phyloP scores from a whole-genome alignment of 2,888 invertebrate species.

The Epinotia demarniana region DNA sequence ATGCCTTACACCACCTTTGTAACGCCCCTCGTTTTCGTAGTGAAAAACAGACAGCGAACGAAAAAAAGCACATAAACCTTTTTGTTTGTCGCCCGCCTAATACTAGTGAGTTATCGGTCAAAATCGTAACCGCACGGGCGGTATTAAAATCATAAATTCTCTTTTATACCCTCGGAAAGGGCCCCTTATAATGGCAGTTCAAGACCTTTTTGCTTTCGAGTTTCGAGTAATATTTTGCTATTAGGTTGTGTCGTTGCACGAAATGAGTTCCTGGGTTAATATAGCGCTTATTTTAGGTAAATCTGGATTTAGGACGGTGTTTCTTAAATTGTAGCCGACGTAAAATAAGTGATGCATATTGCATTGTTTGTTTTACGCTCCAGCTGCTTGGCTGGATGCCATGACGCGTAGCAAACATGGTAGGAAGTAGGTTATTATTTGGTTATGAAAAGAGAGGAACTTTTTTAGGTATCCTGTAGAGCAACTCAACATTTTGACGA shows the following conservation, averaged over 20 bases:
- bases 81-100: conserved; percentile 33
- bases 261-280: conserved; percentile 36
- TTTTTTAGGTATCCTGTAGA: neutral
- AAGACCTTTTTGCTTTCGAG: conserved; percentile 37
- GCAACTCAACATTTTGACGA: too few relatives aligned
- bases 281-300: conserved; percentile 20
- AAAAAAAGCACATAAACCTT: conserved; percentile 18
- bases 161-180: conserved; percentile 31
- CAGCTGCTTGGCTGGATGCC: neutral
- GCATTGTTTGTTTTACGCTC: neutral
- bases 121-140: conserved; percentile 5
- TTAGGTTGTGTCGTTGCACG: conserved; percentile 41
- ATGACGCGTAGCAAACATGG: neutral
- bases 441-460: neutral
- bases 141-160: conserved; percentile 42
- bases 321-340: neutral
- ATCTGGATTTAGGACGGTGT: conserved; percentile 35
- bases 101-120: conserved; percentile 35
- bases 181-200: conserved; percentile 27
- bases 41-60: neutral
- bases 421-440: neutral
- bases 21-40: too few relatives aligned
- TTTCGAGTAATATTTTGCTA: conserved; percentile 38
- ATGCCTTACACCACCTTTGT: too few relatives aligned
- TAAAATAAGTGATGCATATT: neutral